A percentile compares a stretch with the other conserved stretches of the same genome.
Conservation (phyloP, 2,888 invertebrate species). For the Thera britannica region DNA sequence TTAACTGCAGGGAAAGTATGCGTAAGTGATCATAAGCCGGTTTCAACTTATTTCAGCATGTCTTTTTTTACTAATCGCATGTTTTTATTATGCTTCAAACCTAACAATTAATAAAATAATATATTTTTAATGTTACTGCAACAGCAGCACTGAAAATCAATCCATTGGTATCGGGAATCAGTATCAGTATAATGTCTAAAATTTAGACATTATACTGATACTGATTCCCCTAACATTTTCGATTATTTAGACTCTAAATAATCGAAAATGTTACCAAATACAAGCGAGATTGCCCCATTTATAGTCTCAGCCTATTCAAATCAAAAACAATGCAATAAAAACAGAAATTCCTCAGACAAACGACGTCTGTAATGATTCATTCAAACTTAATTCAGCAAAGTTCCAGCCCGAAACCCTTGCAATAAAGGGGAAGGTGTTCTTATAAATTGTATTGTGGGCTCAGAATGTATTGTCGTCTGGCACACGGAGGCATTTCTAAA, state of each 20-base stretch:
- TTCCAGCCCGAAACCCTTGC: neutral
- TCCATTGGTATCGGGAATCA: neutral
- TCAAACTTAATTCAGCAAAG: neutral
- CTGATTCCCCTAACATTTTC: too few species aligned
- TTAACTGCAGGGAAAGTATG: constrained; percentile 48
- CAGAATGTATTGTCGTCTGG: neutral
- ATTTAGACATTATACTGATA: too few species aligned
- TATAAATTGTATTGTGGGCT: neutral
- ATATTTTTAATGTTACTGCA: neutral
- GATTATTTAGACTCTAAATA: too few species aligned
- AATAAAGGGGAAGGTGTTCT: neutral
- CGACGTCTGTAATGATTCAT: neutral
- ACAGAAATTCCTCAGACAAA: neutral
- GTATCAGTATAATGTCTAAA: neutral
- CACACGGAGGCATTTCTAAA: neutral
- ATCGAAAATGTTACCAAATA: neutral
- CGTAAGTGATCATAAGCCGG: constrained; percentile 82
- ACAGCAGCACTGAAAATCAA: neutral
- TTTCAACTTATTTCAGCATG: constrained; percentile 61
- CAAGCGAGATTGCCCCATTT: neutral
- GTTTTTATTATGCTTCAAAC: constrained; percentile 37
- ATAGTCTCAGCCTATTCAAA: neutral
- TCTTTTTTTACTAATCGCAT: constrained; percentile 62
- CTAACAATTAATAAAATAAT: constrained; percentile 12
- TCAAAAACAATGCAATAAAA: neutral